A percentile compares a stretch with the other conserved stretches of the same genome.
phyloP scores from a whole-genome alignment of 2,113 vertebrate genomes.

The Sturnira hondurensis region DNA sequence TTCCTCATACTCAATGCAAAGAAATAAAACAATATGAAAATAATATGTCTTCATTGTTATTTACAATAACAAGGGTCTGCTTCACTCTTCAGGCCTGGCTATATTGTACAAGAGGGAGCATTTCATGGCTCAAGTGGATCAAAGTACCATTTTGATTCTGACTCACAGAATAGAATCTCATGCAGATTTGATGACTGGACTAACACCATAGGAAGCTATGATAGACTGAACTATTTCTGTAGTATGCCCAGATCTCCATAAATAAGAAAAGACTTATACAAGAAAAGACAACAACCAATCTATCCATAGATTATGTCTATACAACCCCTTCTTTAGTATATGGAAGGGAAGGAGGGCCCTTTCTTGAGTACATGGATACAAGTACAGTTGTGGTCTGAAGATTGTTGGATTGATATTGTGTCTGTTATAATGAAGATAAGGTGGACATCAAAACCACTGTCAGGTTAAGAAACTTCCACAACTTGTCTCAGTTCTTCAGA shows the following conservation, averaged over 20 bases:
- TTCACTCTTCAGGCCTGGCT: not conserved
- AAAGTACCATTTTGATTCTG: accelerated
- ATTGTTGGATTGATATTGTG: too few species aligned
- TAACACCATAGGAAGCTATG: conserved; percentile 76
- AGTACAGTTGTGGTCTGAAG: too few species aligned
- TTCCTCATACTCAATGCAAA: conserved; percentile 36
- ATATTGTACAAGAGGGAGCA: not conserved
- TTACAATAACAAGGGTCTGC: conserved; percentile 16
- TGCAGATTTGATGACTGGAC: not conserved
- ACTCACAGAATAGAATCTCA: not conserved
- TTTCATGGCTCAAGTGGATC: not conserved
- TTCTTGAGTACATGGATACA: too few species aligned
- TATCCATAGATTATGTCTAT: not conserved
- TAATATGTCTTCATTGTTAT: conserved; percentile 32
- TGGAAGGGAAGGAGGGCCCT: not conserved
- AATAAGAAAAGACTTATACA: not conserved
- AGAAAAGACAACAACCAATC: not conserved
- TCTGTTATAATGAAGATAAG: too few species aligned
- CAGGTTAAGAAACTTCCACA: not conserved
- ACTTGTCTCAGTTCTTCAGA: not conserved
- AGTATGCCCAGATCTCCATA: not conserved
- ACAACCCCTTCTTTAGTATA: not conserved
- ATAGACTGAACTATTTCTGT: conserved; percentile 48
- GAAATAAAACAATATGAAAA: conserved; percentile 48
- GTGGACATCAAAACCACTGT: too few species aligned